Evolutionary conservation across 2,113 vertebrate genomes (phyloP).

Genomic region (Aviceda subcristata): DNA sequence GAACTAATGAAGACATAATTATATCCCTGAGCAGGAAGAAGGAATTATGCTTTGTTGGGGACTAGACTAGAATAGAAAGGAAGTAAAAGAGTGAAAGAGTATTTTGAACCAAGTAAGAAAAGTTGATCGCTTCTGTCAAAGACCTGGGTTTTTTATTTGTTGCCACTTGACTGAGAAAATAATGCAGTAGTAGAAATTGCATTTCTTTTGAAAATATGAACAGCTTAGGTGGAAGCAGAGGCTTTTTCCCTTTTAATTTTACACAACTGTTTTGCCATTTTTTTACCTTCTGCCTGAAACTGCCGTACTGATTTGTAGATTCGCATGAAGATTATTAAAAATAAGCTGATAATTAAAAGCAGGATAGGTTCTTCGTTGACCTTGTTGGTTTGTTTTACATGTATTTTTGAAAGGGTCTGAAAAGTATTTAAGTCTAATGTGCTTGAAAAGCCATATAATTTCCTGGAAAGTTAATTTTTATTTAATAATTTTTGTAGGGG

Average conservation of each 20-base stretch:
- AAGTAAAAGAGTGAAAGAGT: not conserved
- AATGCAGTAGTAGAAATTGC: not conserved
- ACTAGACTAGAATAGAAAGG: conserved; percentile 27
- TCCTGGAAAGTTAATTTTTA: not conserved
- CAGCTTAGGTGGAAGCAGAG: not conserved
- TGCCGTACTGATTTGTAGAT: not conserved
- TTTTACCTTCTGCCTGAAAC: not conserved
- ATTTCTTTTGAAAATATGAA: not conserved
- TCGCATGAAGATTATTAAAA: not conserved
- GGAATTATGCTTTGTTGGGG: conserved; percentile 52
- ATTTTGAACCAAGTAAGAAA: conserved; percentile 18
- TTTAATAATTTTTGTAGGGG: not conserved
- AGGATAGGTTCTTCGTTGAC: not conserved
- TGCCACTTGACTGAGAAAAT: not conserved
- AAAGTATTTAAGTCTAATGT: not conserved
- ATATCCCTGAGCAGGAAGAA: conserved; percentile 60
- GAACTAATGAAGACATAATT: conserved; percentile 69
- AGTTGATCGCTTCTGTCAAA: not conserved
- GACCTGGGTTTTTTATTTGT: not conserved
- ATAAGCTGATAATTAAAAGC: not conserved
- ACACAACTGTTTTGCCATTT: not conserved
- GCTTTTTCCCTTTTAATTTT: not conserved
- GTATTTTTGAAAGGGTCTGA: not conserved
- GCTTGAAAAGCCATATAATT: not conserved
- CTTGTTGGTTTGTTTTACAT: not conserved